Percentiles rank a stretch among this genome's conserved stretches.
phyloP scores from a whole-genome alignment of 2,888 invertebrate genomes.

The Tipula unca region DNA sequence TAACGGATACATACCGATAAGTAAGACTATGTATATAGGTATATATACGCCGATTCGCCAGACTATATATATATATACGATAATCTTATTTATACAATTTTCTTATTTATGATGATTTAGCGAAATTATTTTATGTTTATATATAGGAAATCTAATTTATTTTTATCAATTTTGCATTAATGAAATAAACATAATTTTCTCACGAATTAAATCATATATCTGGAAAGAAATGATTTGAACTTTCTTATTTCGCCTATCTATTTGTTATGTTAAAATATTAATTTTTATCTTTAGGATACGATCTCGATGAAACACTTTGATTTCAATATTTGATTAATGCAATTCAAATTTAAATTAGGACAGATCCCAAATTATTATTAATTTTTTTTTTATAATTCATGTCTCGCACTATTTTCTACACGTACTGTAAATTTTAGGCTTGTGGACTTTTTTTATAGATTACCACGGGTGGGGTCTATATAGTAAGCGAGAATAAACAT shows the following conservation, averaged over 20 bases:
- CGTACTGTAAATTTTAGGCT: too few species aligned
- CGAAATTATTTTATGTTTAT: not conserved
- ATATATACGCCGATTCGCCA: not conserved
- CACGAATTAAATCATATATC: constrained; percentile 2
- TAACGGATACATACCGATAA: constrained; percentile 14
- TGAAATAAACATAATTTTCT: not conserved
- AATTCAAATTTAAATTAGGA: not conserved
- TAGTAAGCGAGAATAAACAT: too few species aligned
- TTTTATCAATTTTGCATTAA: constrained; percentile 4
- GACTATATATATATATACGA: too few species aligned
- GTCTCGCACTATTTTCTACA: too few species aligned
- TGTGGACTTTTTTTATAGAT: too few species aligned
- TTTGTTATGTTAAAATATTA: not conserved
- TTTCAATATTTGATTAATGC: not conserved
- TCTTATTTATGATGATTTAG: not conserved
- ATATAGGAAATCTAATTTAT: not conserved
- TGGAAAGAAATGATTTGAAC: not conserved
- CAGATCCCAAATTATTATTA: not conserved
- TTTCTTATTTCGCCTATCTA: not conserved
- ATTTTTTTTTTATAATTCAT: too few species aligned
- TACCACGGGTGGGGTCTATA: too few species aligned
- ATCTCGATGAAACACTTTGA: constrained; percentile 8
- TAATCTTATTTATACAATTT: constrained; percentile 8
- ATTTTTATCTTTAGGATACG: not conserved
- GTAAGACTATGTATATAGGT: too few species aligned